phyloP scores from a whole-genome alignment of 2,113 vertebrate genomes.

The Heteronetta atricapilla region DNA sequence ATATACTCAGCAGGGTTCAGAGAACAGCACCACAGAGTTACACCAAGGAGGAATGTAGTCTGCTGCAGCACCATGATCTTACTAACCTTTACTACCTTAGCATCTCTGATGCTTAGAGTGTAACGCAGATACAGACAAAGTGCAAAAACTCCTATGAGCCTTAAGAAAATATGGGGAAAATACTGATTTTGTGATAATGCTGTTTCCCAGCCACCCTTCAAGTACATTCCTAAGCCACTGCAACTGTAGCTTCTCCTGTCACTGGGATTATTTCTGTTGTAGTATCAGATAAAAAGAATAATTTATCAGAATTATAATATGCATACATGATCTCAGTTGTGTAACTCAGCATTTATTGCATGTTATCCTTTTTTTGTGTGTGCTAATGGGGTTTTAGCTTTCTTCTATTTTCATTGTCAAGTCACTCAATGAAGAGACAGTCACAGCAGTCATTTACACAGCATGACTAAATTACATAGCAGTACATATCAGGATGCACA shows the following conservation, averaged over 20 bases:
- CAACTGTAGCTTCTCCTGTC: not conserved
- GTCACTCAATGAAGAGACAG: not conserved
- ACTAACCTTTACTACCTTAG: not conserved
- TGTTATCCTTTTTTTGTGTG: constrained; percentile 11
- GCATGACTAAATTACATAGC: not conserved
- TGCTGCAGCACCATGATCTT: not conserved
- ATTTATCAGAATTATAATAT: constrained; percentile 14
- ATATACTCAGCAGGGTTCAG: not conserved
- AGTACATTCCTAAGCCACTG: not conserved
- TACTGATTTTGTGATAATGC: not conserved
- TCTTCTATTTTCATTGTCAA: constrained; percentile 11
- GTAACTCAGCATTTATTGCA: not conserved
- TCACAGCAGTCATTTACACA: not conserved
- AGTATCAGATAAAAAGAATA: constrained; percentile 3
- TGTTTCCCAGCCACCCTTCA: not conserved
- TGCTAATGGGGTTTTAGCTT: constrained; percentile 19
- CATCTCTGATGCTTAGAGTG: not conserved
- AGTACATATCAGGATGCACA: not conserved
- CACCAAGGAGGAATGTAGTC: rapidly evolving
- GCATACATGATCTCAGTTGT: not conserved
- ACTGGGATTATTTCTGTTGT: not conserved
- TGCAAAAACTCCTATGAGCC: not conserved
- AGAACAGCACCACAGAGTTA: not conserved
- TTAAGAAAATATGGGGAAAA: not conserved
- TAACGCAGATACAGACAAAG: not conserved